Percentiles rank a stretch among this genome's conserved stretches.
phyloP scores from a whole-genome alignment of 2,797 vertebrate species.

The Leuciscus waleckii region DNA sequence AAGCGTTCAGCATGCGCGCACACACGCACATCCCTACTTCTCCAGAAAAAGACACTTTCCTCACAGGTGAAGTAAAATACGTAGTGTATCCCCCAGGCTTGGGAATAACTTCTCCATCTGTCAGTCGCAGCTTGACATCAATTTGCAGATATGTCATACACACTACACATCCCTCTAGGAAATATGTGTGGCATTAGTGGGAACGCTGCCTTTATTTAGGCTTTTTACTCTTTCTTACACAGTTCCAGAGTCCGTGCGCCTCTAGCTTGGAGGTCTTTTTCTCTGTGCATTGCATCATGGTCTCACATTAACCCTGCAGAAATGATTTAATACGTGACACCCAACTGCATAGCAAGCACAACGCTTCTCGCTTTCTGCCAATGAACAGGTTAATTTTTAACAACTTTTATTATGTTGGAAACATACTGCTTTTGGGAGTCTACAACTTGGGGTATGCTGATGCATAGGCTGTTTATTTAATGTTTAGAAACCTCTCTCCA shows the following conservation, averaged over 20 bases:
- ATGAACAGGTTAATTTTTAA: constrained; percentile 21
- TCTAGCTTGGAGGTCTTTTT: constrained; percentile 25
- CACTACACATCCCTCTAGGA: constrained; percentile 35
- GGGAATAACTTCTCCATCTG: constrained; percentile 61
- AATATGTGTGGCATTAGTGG: constrained; percentile 35
- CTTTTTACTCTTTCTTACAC: constrained; percentile 2
- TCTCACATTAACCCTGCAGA: constrained; percentile 45
- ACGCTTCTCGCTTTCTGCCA: neutral
- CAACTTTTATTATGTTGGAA: constrained; percentile 34
- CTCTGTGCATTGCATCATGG: constrained; percentile 29
- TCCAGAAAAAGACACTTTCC: constrained; percentile 56
- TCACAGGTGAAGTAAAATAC: constrained; percentile 49
- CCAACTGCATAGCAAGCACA: constrained; percentile 14
- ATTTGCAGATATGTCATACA: constrained; percentile 54
- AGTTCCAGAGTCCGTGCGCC: constrained; percentile 23
- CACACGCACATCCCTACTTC: constrained; percentile 25
- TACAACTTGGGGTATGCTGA: constrained; percentile 53
- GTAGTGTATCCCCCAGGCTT: constrained; percentile 50
- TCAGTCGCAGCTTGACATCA: constrained; percentile 60
- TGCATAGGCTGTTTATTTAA: constrained; percentile 65
- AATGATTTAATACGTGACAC: constrained; percentile 39
- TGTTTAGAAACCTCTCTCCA: constrained; percentile 71
- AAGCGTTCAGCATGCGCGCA: constrained; percentile 47
- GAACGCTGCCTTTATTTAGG: constrained; percentile 52
- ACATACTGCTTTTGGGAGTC: constrained; percentile 7